These are phyloP conservation scores for Andrena trimmerana DNA, from an alignment of 2,888 invertebrate species.

Conservation along the genomic window DNA sequence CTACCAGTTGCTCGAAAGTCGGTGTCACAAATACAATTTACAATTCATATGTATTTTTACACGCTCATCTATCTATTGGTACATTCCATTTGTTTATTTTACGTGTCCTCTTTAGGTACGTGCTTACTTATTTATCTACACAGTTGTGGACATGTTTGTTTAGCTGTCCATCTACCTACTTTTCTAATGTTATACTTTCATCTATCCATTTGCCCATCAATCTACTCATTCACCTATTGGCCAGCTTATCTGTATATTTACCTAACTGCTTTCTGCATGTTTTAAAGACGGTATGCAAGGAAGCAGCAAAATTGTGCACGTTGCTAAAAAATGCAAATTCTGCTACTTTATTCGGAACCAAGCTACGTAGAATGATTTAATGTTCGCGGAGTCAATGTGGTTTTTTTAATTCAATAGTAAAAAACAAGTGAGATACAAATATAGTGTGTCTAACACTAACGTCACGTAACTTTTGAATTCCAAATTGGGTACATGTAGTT, in stretches of 20 bases:
- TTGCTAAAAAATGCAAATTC: conserved; percentile 1
- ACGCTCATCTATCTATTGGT: not conserved
- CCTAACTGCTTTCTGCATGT: conserved; percentile 5
- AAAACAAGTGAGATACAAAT: not conserved
- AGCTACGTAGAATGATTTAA: not conserved
- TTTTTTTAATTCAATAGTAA: not conserved
- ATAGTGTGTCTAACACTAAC: too few species aligned
- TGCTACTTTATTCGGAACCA: not conserved
- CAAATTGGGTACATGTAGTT: too few species aligned
- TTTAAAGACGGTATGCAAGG: not conserved
- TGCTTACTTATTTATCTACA: conserved; percentile 3
- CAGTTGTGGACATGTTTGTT: conserved; percentile 12
- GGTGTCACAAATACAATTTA: too few species aligned
- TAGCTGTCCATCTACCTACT: conserved; percentile 30
- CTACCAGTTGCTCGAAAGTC: too few species aligned
- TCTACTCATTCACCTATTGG: not conserved
- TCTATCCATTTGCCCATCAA: conserved; percentile 1
- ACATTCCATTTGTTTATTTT: not conserved
- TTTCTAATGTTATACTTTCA: not conserved
- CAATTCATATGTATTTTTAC: not conserved
- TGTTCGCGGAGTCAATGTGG: not conserved
- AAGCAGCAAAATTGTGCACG: conserved; percentile 6
- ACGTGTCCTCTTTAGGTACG: not conserved
- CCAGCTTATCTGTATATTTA: conserved; percentile 2
- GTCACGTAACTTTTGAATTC: too few species aligned